Evolutionary conservation across 2,113 vertebrate genomes (phyloP), one percentile per base, ranked within the genome.

Genomic region (Dicerorhinus sumatrensis): DNA sequence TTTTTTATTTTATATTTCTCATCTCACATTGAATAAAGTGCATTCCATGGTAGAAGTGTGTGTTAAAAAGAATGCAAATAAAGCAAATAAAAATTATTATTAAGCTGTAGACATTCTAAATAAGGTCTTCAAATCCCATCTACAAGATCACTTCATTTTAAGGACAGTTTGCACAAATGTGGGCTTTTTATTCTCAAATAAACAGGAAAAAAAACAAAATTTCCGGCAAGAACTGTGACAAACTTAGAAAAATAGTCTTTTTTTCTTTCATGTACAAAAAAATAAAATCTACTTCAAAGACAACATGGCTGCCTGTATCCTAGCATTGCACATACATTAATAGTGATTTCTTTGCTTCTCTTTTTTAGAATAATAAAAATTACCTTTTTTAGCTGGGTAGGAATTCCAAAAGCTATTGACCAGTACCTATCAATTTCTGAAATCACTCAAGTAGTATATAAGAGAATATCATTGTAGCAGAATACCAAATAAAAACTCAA

Each of bases 301-400:
- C n/a, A 82, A 33, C 29, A 27, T 58, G 56, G 72, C 5, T 88
- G 18, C 33, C 62, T 69, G 14, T 36, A 56, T 60, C 89, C 36
- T 58, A 70, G 7, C 31, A 96, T 31, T 60, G 25, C 5, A 48
- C 77, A 77, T 51, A 80, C 36, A 69, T 86, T 86, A 77, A 54
- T 81, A 96, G 56, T 86, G 36, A 73, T 29, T 93, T 82, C 10
- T 88, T 65, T 84, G 33, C 58, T 29, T 73, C 42, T 54, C 81
- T 91, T 88, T 54, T 94, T 89, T 75, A 82, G 46, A 92, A 83
- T 83, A 6, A 63, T 63, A 89, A 94, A 83, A 92, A 83, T 86
- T 17, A 46, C 42, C 36, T 36, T 62, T 83, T 92, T 84, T 46
- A 87, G 1, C n/a, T 84, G 5, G n/a, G 1, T 63, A 82, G 42